Base-by-base conservation (phyloP, 1,140 invertebrate species). In the Drosophila jambulina region DNA sequence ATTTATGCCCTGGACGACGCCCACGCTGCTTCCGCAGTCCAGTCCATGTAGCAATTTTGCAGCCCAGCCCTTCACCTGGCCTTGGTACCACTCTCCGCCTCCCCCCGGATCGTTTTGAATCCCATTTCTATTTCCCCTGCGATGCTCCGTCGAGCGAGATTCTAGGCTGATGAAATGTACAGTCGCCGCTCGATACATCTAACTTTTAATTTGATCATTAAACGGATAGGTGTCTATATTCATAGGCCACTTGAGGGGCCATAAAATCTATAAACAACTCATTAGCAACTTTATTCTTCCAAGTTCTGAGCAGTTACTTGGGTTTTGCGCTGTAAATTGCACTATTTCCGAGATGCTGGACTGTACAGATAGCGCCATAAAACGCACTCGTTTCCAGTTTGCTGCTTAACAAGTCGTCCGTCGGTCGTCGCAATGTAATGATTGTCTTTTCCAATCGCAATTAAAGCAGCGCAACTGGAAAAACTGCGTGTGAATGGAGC, bases 21-120 rank as follows among this genome's bases (percentile, higher is more conserved):
- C 82, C 46, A 72, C 82, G 57, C 83, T 87, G 57, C 83, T 86
- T 86, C 79, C 82, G 79, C 65, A 67, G 34, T 53, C 12, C 45
- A 48, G 45, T 48, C 23, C 42, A 43, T 43, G 21, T 19, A 51
- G 21, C 49, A 13, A 9, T n/a, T 32, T 13, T 49, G 23, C 46
- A 48, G 46, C 4, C 51, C 19, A 43, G 72, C 74, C 72, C 72
- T 77, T 76, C 74, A 76, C 72, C 71, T 75, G 71, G 69, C 71
- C 71, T 75, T 75, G 32, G 68, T 72, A 21, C 67, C 67, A 48
- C 21, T 54, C 19, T 38, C 42, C 42, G 15, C 25, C 23, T 17
- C 46, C 59, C 43, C 12, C 10, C n/a, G 9, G 29, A 32, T 32
- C 29, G 29, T 10, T 32, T 32, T 2, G 29, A 32, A 32, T 32